Evolutionary conservation across 2,888 invertebrate genomes (phyloP), one percentile per base, ranked within the genome.

Genomic region (Dicroscelio sp.): DNA sequence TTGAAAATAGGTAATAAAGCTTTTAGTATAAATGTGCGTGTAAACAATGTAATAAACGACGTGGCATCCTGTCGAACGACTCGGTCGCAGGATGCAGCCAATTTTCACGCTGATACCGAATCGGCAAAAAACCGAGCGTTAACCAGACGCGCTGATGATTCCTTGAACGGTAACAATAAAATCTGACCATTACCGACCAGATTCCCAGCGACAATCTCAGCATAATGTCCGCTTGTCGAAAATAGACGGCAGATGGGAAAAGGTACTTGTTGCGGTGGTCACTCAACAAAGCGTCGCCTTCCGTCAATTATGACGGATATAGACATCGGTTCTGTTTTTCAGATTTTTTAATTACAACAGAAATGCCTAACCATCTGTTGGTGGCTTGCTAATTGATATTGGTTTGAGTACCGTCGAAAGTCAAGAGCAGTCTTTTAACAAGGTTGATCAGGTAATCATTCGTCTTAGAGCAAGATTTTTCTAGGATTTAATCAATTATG

Each of bases 51-150:
- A 90, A 91, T 90, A 87, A 92, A 90, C 76, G 88, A 73, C 35
- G 67, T 52, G 88, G 90, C 88, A 88, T 92, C 87, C 87, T 88
- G 88, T 88, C 85, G 82, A 78, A 58, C 78, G 89, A 87, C 78
- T 90, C 52, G 48, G 52, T 85, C 76, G 63, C 94, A 93, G 94
- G 93, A 94, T 93, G 92, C 92, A 83, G 92, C 90, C 93, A 93
- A 94, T 94, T 93, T 94, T 94, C 92, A 92, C 94, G 91, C 93
- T 90, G 91, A 90, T 91, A 82, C 88, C 91, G 88, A 87, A 88
- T 91, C 88, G 93, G 85, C 92, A 92, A 93, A 93, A 93, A 90
- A 60, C 27, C 48, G 79, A 78, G 83, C 79, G 80, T 88, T 92
- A 91, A 91, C 88, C 91, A 88, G 91, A 88, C 87, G 80, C 71